Evolutionary conservation across 2,888 invertebrate genomes (phyloP).

Genomic region (Aethes cnicana): DNA sequence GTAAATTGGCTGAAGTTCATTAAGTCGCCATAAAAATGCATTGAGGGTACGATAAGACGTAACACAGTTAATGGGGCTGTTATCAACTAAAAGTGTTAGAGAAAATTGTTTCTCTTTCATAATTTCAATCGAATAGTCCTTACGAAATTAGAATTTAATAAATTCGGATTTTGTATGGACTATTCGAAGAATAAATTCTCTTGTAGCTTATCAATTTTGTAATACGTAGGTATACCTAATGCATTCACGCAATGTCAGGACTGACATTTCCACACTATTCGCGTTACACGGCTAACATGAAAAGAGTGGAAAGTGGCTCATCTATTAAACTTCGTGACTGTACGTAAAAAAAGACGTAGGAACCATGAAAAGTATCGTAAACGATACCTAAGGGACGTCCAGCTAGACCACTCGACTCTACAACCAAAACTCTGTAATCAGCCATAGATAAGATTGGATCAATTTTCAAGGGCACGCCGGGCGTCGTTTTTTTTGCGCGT

Average conservation of each 20-base stretch:
- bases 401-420: constrained; percentile 19
- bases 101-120: too few relatives aligned
- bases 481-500: constrained; percentile 47
- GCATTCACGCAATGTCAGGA: too few relatives aligned
- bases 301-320: too few relatives aligned
- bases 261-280: too few relatives aligned
- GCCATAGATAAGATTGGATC: constrained; percentile 61
- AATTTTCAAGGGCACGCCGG: constrained; percentile 59
- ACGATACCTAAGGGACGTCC: constrained; percentile 8
- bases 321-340: too few relatives aligned
- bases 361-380: background rate
- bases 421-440: constrained; percentile 55
- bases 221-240: too few relatives aligned
- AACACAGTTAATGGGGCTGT: constrained; percentile 54
- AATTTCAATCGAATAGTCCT: too few relatives aligned
- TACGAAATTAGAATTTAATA: too few relatives aligned
- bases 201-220: too few relatives aligned
- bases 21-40: constrained; percentile 48
- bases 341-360: background rate
- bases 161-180: too few relatives aligned
- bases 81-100: background rate
- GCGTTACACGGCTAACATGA: too few relatives aligned
- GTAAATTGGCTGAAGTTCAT: constrained; percentile 6
- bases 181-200: too few relatives aligned
- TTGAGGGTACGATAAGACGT: constrained; percentile 63